A percentile compares a stretch with the other conserved stretches of the same genome.
These are phyloP conservation scores for Tenthredo distinguenda DNA, from an alignment of 2,888 invertebrate species.

Conservation along the genomic window DNA sequence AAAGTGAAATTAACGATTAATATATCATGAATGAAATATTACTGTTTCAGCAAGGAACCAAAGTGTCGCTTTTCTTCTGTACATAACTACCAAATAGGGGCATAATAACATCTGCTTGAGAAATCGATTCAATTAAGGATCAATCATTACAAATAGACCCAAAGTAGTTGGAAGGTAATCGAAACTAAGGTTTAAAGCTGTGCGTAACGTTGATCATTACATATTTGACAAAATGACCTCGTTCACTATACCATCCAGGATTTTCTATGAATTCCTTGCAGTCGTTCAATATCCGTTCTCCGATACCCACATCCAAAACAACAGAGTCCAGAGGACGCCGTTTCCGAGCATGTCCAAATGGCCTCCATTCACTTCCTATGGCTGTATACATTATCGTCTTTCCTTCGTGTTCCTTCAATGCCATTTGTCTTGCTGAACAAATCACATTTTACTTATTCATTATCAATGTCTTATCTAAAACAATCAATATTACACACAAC, in stretches of 20 bases:
- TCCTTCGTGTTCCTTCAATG: constrained; percentile 92
- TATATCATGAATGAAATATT: background rate
- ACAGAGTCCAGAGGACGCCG: constrained; percentile 93
- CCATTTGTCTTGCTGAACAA: constrained; percentile 88
- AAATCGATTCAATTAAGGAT: background rate
- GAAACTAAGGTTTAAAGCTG: constrained; percentile 30
- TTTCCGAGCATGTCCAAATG: constrained; percentile 95
- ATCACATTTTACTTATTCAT: background rate
- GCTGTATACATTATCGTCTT: constrained; percentile 97
- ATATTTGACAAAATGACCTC: constrained; percentile 77
- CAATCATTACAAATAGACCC: background rate
- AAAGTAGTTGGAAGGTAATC: background rate
- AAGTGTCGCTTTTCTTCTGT: constrained; percentile 5
- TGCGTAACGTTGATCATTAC: constrained; percentile 51
- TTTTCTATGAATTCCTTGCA: constrained; percentile 94
- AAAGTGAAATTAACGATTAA: background rate
- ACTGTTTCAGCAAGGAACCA: constrained; percentile 47
- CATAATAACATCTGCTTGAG: background rate
- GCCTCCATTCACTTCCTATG: constrained; percentile 97
- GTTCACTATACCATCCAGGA: constrained; percentile 95
- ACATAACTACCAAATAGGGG: background rate
- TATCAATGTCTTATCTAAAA: constrained; percentile 35
- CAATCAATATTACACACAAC: constrained; percentile 44
- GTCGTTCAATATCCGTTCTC: constrained; percentile 89
- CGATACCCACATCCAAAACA: constrained; percentile 89